phyloP scores from a whole-genome alignment of 2,797 vertebrate species.

The Phataginus tetradactyla region DNA sequence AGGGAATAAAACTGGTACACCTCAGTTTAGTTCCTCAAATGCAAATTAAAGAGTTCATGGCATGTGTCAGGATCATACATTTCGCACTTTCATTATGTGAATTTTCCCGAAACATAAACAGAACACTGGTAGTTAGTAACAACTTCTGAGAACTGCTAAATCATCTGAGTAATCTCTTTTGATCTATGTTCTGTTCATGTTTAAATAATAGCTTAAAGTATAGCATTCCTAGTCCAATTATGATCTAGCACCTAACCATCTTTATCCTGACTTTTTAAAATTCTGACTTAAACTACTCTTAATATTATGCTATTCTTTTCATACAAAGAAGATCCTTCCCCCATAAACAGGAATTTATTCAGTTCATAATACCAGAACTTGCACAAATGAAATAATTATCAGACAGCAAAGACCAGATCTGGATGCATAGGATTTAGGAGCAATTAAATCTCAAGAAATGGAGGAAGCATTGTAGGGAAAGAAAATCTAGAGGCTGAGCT shows the following conservation, averaged over 20 bases:
- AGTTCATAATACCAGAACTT: not conserved
- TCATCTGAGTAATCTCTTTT: not conserved
- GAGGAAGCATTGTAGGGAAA: not conserved
- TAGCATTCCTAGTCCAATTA: not conserved
- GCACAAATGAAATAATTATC: not conserved
- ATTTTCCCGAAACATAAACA: conserved; percentile 65
- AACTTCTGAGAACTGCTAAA: conserved; percentile 52
- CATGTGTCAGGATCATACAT: not conserved
- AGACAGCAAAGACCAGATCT: not conserved
- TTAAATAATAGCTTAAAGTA: not conserved
- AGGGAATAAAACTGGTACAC: conserved; percentile 43
- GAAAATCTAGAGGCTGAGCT: not conserved
- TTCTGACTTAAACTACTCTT: not conserved
- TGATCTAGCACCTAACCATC: not conserved
- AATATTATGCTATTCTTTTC: not conserved
- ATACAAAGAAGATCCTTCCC: not conserved
- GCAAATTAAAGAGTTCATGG: conserved; percentile 40
- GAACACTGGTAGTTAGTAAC: not conserved
- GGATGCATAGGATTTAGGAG: not conserved
- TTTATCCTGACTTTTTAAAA: conserved; percentile 23
- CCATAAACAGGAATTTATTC: not conserved
- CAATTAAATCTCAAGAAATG: not conserved
- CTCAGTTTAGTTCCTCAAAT: conserved; percentile 70
- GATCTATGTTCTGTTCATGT: not conserved
- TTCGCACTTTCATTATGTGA: conserved; percentile 70